Conservation (phyloP, 64 coral and sea anemone genomes). For the Dendronephthya gigantea region DNA sequence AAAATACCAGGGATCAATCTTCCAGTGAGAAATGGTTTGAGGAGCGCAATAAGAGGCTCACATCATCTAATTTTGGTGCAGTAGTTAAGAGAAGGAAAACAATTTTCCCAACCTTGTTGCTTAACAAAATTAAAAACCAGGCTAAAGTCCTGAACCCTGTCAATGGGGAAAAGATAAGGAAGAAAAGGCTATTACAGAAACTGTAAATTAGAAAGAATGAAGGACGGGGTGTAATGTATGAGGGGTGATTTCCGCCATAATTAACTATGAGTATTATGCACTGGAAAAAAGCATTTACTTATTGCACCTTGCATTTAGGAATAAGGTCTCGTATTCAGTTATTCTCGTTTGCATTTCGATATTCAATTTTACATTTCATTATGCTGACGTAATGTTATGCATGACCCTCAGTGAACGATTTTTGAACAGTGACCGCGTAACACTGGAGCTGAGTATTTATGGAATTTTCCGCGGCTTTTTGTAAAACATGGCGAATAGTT, state of each 20-base stretch:
- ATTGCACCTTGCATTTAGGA: not conserved
- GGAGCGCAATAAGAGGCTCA: not conserved
- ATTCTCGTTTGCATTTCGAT: not conserved
- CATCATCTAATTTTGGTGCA: not conserved
- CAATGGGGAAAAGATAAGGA: not conserved
- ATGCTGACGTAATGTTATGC: no score
- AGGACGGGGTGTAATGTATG: not conserved
- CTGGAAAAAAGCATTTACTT: not conserved
- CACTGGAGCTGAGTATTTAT: no score
- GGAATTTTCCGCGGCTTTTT: no score
- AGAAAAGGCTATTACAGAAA: not conserved
- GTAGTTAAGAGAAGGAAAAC: not conserved
- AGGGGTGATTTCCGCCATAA: not conserved
- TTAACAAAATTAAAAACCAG: no score
- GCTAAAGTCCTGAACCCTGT: no score
- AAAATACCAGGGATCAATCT: not conserved
- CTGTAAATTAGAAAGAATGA: conserved; percentile 13
- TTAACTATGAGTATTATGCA: not conserved
- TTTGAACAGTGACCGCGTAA: no score
- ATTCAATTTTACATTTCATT: no score
- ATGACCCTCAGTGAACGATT: no score
- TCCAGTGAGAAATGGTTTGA: not conserved
- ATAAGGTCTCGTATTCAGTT: not conserved
- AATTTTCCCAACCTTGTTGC: no score
- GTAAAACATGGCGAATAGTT: no score